These are phyloP conservation scores for Meriones psammophilus DNA, from an alignment of 2,797 vertebrate genomes.

Conservation along the genomic window DNA sequence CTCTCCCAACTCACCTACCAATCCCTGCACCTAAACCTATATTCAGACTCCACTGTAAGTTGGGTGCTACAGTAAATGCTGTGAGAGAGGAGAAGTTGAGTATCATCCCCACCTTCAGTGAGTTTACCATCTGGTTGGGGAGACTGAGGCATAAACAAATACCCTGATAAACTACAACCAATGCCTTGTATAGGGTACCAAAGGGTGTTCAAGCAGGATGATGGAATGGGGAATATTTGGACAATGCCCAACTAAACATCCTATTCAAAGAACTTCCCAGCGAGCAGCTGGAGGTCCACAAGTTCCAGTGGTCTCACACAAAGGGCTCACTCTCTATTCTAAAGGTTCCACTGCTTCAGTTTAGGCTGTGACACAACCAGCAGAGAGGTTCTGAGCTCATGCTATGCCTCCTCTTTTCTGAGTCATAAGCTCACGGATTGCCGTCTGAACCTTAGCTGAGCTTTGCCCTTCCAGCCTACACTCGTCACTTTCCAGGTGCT, in stretches of 20 bases:
- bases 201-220: background rate
- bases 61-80: background rate
- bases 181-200: background rate
- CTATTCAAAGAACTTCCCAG: background rate
- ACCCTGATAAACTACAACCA: background rate
- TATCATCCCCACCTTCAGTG: background rate
- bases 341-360: background rate
- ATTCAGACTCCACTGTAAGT: background rate
- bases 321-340: background rate
- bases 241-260: background rate
- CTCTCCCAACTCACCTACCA: background rate
- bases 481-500: background rate
- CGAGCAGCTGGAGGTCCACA: background rate
- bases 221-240: background rate
- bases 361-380: background rate
- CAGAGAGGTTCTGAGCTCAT: background rate
- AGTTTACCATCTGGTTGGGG: background rate
- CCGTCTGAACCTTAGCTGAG: background rate
- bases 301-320: background rate
- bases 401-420: background rate
- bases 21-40: background rate
- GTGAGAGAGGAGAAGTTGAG: background rate
- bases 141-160: conserved; percentile 26
- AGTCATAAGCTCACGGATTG: background rate
- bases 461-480: background rate